These are phyloP conservation scores for Crypturellus tataupa DNA, from an alignment of 2,797 vertebrate species.

Conservation along the genomic window DNA sequence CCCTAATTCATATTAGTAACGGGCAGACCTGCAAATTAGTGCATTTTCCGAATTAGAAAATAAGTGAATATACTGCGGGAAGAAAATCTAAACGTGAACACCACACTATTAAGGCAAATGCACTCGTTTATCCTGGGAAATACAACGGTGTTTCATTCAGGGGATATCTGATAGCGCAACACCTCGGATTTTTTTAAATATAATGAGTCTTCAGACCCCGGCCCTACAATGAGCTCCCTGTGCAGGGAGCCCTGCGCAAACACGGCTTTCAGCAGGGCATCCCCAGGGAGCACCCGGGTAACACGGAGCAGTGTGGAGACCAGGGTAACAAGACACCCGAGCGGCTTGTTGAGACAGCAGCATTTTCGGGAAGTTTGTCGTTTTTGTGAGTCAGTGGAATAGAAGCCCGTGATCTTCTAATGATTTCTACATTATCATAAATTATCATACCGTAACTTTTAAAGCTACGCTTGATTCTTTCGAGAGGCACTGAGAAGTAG, in stretches of 20 bases:
- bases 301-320: neutral
- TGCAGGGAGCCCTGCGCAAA: neutral
- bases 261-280: neutral
- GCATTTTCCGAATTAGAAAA: slow-evolving; percentile 71
- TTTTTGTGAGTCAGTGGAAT: slow-evolving; percentile 3
- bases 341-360: slow-evolving; percentile 23
- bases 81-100: slow-evolving; percentile 50
- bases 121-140: slow-evolving; percentile 52
- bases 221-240: slow-evolving; percentile 45
- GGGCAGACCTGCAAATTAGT: slow-evolving; percentile 67
- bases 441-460: neutral
- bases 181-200: neutral
- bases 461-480: slow-evolving; percentile 24
- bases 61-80: slow-evolving; percentile 66
- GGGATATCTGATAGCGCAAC: slow-evolving; percentile 29
- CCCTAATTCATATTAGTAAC: slow-evolving; percentile 62
- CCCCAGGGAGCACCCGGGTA: neutral
- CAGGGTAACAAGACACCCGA: neutral
- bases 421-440: neutral
- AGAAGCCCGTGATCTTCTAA: slow-evolving; percentile 8
- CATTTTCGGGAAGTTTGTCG: neutral
- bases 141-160: slow-evolving; percentile 22
- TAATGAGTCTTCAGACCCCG: slow-evolving; percentile 40
- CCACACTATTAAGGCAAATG: slow-evolving; percentile 27
- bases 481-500: slow-evolving; percentile 16